Evolutionary conservation across 2,113 vertebrate genomes (phyloP), one percentile per base, ranked within the genome.

Genomic region (Vireo altiloquus): DNA sequence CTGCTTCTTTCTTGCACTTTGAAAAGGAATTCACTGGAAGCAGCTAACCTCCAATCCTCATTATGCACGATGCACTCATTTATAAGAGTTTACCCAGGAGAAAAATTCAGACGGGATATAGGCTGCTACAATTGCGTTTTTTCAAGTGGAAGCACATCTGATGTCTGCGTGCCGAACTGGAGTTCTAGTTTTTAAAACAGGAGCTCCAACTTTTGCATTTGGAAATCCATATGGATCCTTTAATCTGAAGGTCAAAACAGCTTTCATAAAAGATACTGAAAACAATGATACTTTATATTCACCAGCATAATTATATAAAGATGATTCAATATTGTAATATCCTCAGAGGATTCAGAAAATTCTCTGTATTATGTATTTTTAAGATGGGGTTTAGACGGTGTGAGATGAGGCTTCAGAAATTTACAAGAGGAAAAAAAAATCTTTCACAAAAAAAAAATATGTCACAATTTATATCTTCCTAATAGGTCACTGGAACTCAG

Each of bases 11-110:
- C 91, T 94, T 28, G 72, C 86, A 69, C 96, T 97, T 95, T 94
- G 94, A 96, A 97, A 96, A 95, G 53, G 90, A 95, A 97, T 89
- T 95, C 92, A 91, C 78, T 96, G 87, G 87, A 94, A 96, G 85
- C 78, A 94, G 82, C 92, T 96, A 97, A 95, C 82, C 94, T 96
- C 93, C 65, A 84, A 64, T 95, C 59, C 94, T 97, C 96, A 93
- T 96, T 96, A 97, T 94, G 92, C 91, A 94, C 7, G 72, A 92
- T 15, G 56, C 71, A 52, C 90, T 95, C 90, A 87, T 95, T 96
- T 94, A 83, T 80, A 69, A 88, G 69, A 60, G 91, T 93, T 94
- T 94, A 91, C 89, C 91, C 95, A 96, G 79, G 93, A 96, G 93
- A 95, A 95, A 96, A 96, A 95, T 92, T 91, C 92, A 94, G 89